Evolutionary conservation across 2,888 invertebrate genomes (phyloP).

Genomic region (Cryptus armator): DNA sequence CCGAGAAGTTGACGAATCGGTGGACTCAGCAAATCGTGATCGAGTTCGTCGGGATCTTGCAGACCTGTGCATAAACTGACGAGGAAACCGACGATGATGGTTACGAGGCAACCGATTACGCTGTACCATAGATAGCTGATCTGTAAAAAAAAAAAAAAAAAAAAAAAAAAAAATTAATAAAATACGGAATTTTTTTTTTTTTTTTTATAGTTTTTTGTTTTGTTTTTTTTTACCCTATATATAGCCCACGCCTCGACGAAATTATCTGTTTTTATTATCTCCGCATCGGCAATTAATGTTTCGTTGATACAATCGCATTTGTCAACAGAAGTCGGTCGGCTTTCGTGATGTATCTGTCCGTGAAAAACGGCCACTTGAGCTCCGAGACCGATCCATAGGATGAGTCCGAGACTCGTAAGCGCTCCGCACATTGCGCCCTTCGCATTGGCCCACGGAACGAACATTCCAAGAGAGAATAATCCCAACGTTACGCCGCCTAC

Average conservation of each 20-base stretch:
- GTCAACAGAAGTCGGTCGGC: constrained; percentile 86
- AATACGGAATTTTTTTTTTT: not conserved
- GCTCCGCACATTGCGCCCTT: constrained; percentile 91
- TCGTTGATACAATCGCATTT: constrained; percentile 86
- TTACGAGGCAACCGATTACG: constrained; percentile 91
- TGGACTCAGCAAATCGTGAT: constrained; percentile 90
- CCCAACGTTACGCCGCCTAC: constrained; percentile 95
- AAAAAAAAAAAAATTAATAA: constrained; percentile 19
- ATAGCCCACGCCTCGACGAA: constrained; percentile 75
- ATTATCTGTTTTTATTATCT: constrained; percentile 35
- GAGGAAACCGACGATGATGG: constrained; percentile 90
- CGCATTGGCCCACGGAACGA: constrained; percentile 94
- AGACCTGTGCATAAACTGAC: constrained; percentile 90
- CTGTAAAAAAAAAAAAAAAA: constrained; percentile 70
- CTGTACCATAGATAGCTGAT: constrained; percentile 94
- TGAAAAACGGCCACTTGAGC: constrained; percentile 88
- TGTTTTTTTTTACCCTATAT: constrained; percentile 77
- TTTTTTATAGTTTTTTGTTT: not conserved
- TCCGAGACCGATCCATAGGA: constrained; percentile 89
- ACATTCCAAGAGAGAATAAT: constrained; percentile 95
- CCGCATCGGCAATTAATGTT: constrained; percentile 63
- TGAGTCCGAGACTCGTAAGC: constrained; percentile 87
- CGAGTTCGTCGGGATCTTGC: constrained; percentile 88
- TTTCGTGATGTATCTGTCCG: constrained; percentile 82
- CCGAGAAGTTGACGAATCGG: constrained; percentile 87